Evolutionary conservation across 1,140 invertebrate genomes (phyloP), one percentile per base, ranked within the genome.

Genomic region (Drosophila busckii): DNA sequence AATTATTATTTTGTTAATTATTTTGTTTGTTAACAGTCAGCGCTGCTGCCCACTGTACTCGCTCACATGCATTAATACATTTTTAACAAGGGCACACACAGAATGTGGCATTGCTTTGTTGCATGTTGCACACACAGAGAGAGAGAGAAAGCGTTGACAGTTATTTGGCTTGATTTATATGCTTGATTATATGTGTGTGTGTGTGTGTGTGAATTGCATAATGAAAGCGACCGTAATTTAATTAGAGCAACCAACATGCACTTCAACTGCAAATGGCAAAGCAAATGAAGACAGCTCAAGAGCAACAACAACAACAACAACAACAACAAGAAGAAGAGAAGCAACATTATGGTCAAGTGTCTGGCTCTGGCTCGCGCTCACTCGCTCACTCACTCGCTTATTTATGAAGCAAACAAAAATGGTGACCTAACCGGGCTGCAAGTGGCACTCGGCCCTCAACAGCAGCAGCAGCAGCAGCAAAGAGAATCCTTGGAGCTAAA

Each of bases 201-300:
- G 10, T 10, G 32, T 3, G 26, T 17, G 28, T 34, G 13, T 1
- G 29, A 13, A 12, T 34, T 4, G 37, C 58, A 78, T 78, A 78
- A 73, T 78, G 59, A 71, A 78, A 63, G 58, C 54, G 52, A 45
- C 50, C 53, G 58, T 26, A 78, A 78, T 80, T 78, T 78, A 78
- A 78, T 78, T 78, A 80, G 73, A 78, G 62, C 67, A 70, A 64
- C 40, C 61, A 40, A 48, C 63, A 69, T 45, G 42, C 56, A 71
- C 68, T 71, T 70, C 53, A 65, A 60, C 60, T 70, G 67, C 60
- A 54, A 71, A 78, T 78, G 67, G 78, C 71, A 76, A 76, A 76
- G 49, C 62, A 78, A 76, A 67, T 56, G 65, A 35, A 31, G 19
- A 40, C 42, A 26, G 25, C 41, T 61, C 49, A 31, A 42, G 26